A percentile compares a stretch with the other conserved stretches of the same genome.
phyloP scores from a whole-genome alignment of 2,797 vertebrate genomes.

The Labeo calbasu region DNA sequence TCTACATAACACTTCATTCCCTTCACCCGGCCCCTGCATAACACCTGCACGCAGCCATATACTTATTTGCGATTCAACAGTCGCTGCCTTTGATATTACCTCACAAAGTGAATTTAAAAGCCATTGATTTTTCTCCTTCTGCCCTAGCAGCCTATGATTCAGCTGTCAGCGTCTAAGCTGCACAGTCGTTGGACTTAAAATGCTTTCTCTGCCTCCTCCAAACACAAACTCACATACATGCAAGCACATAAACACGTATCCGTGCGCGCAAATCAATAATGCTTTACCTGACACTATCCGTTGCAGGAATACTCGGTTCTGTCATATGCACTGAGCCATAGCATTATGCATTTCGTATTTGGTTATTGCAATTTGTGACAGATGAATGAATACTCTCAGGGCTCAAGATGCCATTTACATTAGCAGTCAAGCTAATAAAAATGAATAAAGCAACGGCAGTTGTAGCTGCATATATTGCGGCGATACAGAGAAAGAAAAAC shows the following conservation, averaged over 20 bases:
- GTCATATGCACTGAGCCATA: slow-evolving; percentile 53
- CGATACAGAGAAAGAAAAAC: neutral
- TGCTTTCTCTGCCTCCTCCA: slow-evolving; percentile 38
- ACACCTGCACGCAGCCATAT: slow-evolving; percentile 30
- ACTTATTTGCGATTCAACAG: slow-evolving; percentile 46
- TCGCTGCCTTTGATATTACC: slow-evolving; percentile 51
- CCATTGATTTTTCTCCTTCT: slow-evolving; percentile 56
- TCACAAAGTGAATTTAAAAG: slow-evolving; percentile 61
- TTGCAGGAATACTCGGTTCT: slow-evolving; percentile 49
- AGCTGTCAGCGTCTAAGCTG: slow-evolving; percentile 47
- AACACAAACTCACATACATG: slow-evolving; percentile 32
- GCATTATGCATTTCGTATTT: slow-evolving; percentile 57
- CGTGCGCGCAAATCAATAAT: slow-evolving; percentile 37
- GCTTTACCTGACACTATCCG: slow-evolving; percentile 52
- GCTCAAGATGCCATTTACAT: slow-evolving; percentile 57
- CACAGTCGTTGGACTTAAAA: slow-evolving; percentile 41
- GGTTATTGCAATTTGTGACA: slow-evolving; percentile 55
- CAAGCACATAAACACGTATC: slow-evolving; percentile 3
- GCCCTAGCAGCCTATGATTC: slow-evolving; percentile 54
- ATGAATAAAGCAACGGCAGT: slow-evolving; percentile 39
- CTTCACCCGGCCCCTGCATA: slow-evolving; percentile 22
- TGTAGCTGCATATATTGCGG: slow-evolving; percentile 50
- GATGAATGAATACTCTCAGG: slow-evolving; percentile 61
- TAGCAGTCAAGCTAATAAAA: slow-evolving; percentile 59
- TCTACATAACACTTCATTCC: slow-evolving; percentile 42